phyloP scores from a whole-genome alignment of 2,888 invertebrate genomes.

The Cenopis cana region DNA sequence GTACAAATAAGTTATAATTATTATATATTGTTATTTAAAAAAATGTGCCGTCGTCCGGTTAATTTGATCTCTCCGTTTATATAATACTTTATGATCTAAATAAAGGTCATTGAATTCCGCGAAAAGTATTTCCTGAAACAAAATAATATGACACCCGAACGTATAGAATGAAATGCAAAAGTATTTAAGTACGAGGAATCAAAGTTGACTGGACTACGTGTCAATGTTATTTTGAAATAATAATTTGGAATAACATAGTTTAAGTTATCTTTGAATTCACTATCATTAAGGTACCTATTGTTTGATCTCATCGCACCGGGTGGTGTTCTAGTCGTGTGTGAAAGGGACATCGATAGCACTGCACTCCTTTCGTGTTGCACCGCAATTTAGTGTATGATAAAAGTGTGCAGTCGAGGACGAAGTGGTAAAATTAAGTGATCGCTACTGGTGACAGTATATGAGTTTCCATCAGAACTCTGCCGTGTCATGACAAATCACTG shows the following conservation, averaged over 20 bases:
- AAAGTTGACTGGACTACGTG: not conserved
- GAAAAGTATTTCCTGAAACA: not conserved
- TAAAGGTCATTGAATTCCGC: not conserved
- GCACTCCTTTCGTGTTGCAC: constrained; percentile 27
- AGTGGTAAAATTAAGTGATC: not conserved
- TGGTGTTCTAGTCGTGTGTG: constrained; percentile 37
- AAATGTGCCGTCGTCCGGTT: not conserved
- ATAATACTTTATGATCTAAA: not conserved
- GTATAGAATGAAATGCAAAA: not conserved
- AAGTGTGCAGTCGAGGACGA: not conserved
- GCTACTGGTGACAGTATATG: not conserved
- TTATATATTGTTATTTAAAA: not conserved
- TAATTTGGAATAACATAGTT: not conserved
- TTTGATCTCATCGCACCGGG: constrained; percentile 35
- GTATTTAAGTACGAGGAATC: not conserved
- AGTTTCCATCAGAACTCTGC: too few relatives aligned
- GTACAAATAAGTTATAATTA: not conserved
- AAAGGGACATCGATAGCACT: constrained; percentile 18
- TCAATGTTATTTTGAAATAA: constrained; percentile 1
- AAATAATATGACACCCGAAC: too few relatives aligned
- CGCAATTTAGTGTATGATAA: constrained; percentile 10
- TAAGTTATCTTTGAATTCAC: constrained; percentile 11
- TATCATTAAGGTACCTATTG: constrained; percentile 28
- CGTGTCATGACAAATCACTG: too few relatives aligned
- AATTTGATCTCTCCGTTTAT: not conserved